phyloP scores from a whole-genome alignment of 2,888 invertebrate species.

The Synergus gifuensis region DNA sequence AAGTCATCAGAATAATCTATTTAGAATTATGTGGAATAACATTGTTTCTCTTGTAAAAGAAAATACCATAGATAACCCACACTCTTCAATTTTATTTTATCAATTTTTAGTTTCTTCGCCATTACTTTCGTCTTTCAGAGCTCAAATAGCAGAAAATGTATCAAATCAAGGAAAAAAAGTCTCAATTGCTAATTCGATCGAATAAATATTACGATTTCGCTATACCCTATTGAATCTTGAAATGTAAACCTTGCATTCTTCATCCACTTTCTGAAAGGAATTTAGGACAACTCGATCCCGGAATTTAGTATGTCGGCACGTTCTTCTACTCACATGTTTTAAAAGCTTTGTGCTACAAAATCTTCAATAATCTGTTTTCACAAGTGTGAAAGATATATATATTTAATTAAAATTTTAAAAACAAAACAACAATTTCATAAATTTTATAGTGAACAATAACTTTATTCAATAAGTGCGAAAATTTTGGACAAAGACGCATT shows the following conservation, averaged over 20 bases:
- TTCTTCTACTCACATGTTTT: not conserved
- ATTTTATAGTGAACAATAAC: not conserved
- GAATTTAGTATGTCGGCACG: conserved; percentile 1
- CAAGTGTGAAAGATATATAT: not conserved
- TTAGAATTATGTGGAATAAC: not conserved
- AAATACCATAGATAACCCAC: not conserved
- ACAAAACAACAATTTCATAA: not conserved
- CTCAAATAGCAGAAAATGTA: not conserved
- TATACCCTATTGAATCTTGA: not conserved
- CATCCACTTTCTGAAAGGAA: not conserved
- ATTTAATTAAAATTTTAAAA: not conserved
- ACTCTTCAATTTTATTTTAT: not conserved
- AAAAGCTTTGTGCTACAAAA: not conserved
- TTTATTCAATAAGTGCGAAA: not conserved
- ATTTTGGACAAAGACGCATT: not conserved
- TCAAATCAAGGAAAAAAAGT: not conserved
- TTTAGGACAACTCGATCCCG: conserved; percentile 1
- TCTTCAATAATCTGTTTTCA: conserved; percentile 2
- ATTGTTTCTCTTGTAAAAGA: not conserved
- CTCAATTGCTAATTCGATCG: not conserved
- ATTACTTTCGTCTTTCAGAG: not conserved
- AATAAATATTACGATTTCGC: not conserved
- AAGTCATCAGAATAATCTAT: not conserved
- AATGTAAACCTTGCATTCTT: conserved; percentile 3
- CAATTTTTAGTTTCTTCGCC: not conserved